phyloP scores from a whole-genome alignment of 2,888 invertebrate species.

The Tenthredo scrophulariae region DNA sequence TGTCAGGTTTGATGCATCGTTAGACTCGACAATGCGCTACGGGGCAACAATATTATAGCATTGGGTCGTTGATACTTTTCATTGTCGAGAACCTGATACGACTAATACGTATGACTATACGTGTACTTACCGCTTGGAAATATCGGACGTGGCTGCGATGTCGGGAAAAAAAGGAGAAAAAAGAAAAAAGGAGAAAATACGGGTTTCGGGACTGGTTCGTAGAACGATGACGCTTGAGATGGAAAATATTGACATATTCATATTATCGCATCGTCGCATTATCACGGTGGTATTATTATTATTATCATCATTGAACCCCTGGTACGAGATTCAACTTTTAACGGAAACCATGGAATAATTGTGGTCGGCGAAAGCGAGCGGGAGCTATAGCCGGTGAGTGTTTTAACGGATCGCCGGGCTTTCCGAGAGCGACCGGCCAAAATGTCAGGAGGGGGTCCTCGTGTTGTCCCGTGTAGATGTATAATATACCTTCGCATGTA shows the following conservation, averaged over 20 bases:
- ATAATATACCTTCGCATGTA: background rate
- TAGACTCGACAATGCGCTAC: slow-evolving; percentile 17
- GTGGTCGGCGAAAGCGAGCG: background rate
- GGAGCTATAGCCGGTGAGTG: background rate
- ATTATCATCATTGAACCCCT: background rate
- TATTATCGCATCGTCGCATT: background rate
- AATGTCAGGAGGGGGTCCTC: background rate
- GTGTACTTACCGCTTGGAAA: background rate
- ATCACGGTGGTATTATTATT: background rate
- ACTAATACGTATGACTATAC: background rate
- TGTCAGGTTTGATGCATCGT: slow-evolving; percentile 47
- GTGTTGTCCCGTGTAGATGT: background rate
- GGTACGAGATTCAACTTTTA: background rate
- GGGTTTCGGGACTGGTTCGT: background rate
- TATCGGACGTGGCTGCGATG: background rate
- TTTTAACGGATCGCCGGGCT: slow-evolving; percentile 8
- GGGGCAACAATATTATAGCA: slow-evolving; percentile 13
- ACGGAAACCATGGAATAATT: background rate
- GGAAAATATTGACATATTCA: background rate
- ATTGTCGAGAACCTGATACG: slow-evolving; percentile 31
- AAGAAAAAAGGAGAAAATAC: background rate
- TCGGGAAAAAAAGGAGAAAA: background rate
- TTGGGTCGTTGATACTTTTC: background rate
- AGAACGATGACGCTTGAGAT: background rate
- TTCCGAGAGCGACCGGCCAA: slow-evolving; percentile 18